These are phyloP conservation scores for Lepus timidus DNA, from an alignment of 2,113 vertebrate species.

Conservation along the genomic window DNA sequence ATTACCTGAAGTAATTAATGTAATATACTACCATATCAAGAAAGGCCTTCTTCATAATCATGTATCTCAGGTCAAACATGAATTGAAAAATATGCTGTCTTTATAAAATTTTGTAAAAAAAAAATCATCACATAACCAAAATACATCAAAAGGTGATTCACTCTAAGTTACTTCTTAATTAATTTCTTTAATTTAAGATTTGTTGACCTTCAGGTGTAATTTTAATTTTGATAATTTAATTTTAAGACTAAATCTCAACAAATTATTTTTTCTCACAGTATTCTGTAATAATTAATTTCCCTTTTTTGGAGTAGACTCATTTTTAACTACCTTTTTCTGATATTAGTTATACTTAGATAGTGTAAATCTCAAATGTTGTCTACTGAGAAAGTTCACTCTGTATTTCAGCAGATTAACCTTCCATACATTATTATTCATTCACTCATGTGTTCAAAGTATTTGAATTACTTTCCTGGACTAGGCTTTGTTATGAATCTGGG, in stretches of 20 bases:
- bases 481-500: neutral
- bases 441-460: constrained; percentile 23
- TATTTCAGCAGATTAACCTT: neutral
- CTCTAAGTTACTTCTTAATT: neutral
- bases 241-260: neutral
- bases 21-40: neutral
- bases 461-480: neutral
- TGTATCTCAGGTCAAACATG: neutral
- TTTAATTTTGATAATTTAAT: neutral
- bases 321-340: neutral
- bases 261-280: neutral
- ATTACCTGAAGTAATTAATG: no score
- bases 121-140: neutral
- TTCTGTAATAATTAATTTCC: neutral
- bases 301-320: neutral
- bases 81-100: neutral
- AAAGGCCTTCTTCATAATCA: neutral
- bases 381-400: neutral
- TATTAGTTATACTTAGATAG: neutral
- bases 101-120: neutral
- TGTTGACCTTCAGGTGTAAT: neutral
- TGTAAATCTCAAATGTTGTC: neutral
- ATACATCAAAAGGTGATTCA: neutral
- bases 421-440: neutral
- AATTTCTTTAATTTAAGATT: neutral